These are phyloP conservation scores for Ceriagrion tenellum DNA, from an alignment of 2,888 invertebrate species.

Conservation along the genomic window DNA sequence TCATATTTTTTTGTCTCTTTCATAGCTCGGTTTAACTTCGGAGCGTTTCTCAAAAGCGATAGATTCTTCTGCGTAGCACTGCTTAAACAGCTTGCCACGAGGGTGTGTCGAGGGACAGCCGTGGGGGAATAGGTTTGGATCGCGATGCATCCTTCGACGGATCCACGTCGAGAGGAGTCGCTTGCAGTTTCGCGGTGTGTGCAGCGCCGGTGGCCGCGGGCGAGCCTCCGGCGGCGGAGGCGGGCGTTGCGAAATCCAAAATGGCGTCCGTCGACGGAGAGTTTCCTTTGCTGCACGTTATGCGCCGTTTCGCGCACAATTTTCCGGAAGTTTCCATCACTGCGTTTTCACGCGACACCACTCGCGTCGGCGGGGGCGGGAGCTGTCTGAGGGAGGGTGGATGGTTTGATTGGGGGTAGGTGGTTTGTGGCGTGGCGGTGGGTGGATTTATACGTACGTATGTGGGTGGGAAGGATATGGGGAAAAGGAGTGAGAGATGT, in stretches of 20 bases:
- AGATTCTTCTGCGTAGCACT: too few relatives aligned
- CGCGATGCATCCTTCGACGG: too few relatives aligned
- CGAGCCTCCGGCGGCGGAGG: not conserved
- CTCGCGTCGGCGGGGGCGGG: not conserved
- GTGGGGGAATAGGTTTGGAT: too few relatives aligned
- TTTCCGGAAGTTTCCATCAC: conserved; percentile 65
- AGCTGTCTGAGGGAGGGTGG: conserved; percentile 38
- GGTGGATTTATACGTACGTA: not conserved
- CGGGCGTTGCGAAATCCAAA: conserved; percentile 59
- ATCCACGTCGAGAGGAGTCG: too few relatives aligned
- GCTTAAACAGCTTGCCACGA: too few relatives aligned
- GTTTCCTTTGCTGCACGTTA: conserved; percentile 62
- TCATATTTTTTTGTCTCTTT: too few relatives aligned
- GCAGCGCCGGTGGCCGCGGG: not conserved
- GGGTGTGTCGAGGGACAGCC: too few relatives aligned
- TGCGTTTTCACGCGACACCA: conserved; percentile 64
- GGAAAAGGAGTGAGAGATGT: not conserved
- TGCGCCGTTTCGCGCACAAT: conserved; percentile 66
- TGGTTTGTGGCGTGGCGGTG: not conserved
- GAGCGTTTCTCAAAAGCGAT: too few relatives aligned
- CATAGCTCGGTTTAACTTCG: too few relatives aligned
- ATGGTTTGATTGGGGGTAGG: not conserved
- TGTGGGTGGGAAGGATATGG: not conserved
- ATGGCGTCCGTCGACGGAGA: conserved; percentile 41
- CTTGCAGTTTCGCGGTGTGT: not conserved